These are phyloP conservation scores for Clarias gariepinus DNA, from an alignment of 2,113 vertebrate species.

Conservation along the genomic window DNA sequence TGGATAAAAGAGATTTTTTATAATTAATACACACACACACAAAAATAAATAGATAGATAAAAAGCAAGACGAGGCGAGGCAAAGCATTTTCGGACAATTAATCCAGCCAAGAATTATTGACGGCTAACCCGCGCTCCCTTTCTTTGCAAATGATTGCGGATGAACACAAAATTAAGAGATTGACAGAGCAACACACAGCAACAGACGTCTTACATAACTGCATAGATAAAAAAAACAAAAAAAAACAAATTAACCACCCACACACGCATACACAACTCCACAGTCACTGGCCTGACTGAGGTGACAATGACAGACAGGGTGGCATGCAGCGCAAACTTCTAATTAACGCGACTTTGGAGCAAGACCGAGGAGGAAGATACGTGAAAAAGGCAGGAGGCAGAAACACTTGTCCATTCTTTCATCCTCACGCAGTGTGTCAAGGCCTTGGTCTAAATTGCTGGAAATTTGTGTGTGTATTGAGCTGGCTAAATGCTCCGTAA, in stretches of 20 bases:
- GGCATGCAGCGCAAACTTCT: conserved; percentile 40
- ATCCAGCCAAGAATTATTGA: conserved; percentile 46
- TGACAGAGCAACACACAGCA: conserved; percentile 31
- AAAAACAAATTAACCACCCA: conserved; percentile 31
- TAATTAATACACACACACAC: conserved; percentile 8
- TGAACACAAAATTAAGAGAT: not conserved
- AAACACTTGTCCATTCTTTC: conserved; percentile 24
- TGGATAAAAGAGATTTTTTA: not conserved
- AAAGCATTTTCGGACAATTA: conserved; percentile 51
- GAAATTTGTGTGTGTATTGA: conserved; percentile 35
- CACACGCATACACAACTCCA: conserved; percentile 32
- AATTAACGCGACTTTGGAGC: conserved; percentile 46
- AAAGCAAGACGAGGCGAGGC: no score
- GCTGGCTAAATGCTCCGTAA: conserved; percentile 3
- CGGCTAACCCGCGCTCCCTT: conserved; percentile 24
- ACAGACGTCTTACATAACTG: conserved; percentile 39
- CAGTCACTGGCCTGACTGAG: conserved; percentile 28
- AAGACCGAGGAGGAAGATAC: not conserved
- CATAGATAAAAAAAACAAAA: not conserved
- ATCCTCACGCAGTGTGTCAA: conserved; percentile 14
- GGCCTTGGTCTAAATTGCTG: conserved; percentile 9
- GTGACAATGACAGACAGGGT: conserved; percentile 42
- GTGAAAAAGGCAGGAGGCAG: not conserved
- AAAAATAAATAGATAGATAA: not conserved
- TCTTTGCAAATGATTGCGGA: conserved; percentile 1